A percentile compares a stretch with the other conserved stretches of the same genome.
Evolutionary conservation across 1,140 invertebrate genomes (phyloP).

Genomic region (Chelonus insularis): DNA sequence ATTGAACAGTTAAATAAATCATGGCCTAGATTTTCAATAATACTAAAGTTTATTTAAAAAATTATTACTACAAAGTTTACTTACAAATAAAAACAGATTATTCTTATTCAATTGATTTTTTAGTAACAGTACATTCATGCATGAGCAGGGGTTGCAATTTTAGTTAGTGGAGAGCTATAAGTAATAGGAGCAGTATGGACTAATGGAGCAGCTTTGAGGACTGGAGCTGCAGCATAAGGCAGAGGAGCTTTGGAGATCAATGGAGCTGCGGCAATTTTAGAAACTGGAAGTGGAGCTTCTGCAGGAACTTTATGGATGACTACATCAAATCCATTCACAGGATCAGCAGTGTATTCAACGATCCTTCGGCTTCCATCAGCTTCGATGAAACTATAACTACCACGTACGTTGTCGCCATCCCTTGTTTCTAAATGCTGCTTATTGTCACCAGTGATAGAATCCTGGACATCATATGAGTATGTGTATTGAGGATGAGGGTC

Average conservation of each 20-base stretch:
- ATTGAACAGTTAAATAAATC: too few relatives aligned
- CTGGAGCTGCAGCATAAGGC: background rate
- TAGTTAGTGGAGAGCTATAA: background rate
- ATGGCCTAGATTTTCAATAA: too few relatives aligned
- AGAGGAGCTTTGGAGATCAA: constrained; percentile 2
- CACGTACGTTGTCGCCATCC: constrained; percentile 27
- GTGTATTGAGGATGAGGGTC: constrained; percentile 21
- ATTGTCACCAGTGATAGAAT: constrained; percentile 42
- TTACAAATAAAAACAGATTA: too few relatives aligned
- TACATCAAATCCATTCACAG: constrained; percentile 22
- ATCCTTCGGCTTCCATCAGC: constrained; percentile 22
- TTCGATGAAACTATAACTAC: constrained; percentile 25
- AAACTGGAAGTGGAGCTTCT: background rate
- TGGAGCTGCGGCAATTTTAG: constrained; percentile 5
- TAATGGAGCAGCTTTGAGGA: background rate
- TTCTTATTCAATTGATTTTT: too few relatives aligned
- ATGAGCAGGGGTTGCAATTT: background rate
- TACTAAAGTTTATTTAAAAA: too few relatives aligned
- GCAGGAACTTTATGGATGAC: constrained; percentile 17
- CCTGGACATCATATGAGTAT: constrained; percentile 18
- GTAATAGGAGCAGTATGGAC: background rate
- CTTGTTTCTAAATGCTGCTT: constrained; percentile 16
- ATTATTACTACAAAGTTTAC: too few relatives aligned
- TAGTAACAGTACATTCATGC: too few relatives aligned
- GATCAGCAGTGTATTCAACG: constrained; percentile 28